These are phyloP conservation scores for Dryadula phaetusa DNA, from an alignment of 2,888 invertebrate species.

Conservation along the genomic window DNA sequence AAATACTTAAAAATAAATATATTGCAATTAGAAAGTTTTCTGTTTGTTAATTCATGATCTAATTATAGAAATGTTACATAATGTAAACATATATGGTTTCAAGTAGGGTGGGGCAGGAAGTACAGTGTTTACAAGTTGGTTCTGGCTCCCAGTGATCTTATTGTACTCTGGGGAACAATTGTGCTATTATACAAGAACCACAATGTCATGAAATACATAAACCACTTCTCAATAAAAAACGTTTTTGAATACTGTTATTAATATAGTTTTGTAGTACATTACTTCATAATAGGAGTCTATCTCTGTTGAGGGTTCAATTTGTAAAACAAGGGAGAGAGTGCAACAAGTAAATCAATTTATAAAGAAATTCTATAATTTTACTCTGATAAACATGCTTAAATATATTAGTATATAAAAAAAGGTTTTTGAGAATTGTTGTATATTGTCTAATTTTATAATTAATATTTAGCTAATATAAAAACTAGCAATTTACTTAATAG, in stretches of 20 bases:
- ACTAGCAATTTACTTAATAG: not conserved
- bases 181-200: slow-evolving; percentile 60
- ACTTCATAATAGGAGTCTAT: not conserved
- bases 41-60: slow-evolving; percentile 37
- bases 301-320: not conserved
- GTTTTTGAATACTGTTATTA: slow-evolving; percentile 12
- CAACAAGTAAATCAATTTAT: too few species aligned
- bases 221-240: slow-evolving; percentile 45
- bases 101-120: slow-evolving; percentile 61
- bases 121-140: slow-evolving; percentile 55
- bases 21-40: slow-evolving; percentile 22
- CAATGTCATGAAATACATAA: slow-evolving; percentile 61
- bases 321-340: not conserved
- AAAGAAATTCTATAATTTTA: too few species aligned
- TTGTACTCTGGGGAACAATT: slow-evolving; percentile 57
- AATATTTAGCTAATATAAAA: too few species aligned
- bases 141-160: slow-evolving; percentile 52
- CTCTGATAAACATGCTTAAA: too few species aligned
- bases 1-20: slow-evolving; percentile 14
- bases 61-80: slow-evolving; percentile 34
- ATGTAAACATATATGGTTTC: slow-evolving; percentile 33
- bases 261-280: slow-evolving; percentile 3
- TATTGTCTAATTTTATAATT: too few species aligned
- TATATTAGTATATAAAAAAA: too few species aligned
- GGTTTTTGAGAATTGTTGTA: too few species aligned